Evolutionary conservation across 1,140 invertebrate genomes (phyloP).

Genomic region (Protaetia brevitarsis): DNA sequence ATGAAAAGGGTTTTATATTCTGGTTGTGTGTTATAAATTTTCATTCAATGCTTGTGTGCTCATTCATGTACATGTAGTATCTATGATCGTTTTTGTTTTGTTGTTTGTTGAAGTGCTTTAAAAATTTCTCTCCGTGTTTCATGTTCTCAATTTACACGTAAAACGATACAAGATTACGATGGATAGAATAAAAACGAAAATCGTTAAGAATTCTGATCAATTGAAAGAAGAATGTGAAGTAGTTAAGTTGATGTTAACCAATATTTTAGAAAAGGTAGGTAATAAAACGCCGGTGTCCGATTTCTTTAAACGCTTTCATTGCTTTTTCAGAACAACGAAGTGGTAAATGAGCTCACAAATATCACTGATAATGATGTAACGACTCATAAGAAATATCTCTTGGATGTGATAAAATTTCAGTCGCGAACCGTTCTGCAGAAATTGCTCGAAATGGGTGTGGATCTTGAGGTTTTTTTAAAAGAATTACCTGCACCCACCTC

Average conservation of each 20-base stretch:
- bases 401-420: not conserved
- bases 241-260: not conserved
- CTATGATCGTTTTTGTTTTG: too few relatives aligned
- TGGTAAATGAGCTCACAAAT: not conserved
- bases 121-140: not conserved
- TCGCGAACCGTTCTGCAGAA: not conserved
- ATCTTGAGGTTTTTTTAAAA: not conserved
- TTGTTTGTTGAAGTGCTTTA: not conserved
- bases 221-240: not conserved
- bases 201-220: not conserved
- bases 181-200: not conserved
- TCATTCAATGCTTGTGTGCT: too few relatives aligned
- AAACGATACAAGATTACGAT: not conserved
- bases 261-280: constrained; percentile 4
- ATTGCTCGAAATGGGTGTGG: not conserved
- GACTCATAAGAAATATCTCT: not conserved
- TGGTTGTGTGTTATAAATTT: too few relatives aligned
- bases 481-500: not conserved
- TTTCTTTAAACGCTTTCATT: not conserved
- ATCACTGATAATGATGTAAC: not conserved
- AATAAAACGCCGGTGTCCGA: not conserved
- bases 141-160: not conserved
- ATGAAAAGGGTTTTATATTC: too few relatives aligned
- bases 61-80: too few relatives aligned
- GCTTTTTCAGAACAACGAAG: not conserved